A percentile compares a stretch with the other conserved stretches of the same genome.
phyloP scores from a whole-genome alignment of 2,113 vertebrate genomes.

The Sitta europaea region DNA sequence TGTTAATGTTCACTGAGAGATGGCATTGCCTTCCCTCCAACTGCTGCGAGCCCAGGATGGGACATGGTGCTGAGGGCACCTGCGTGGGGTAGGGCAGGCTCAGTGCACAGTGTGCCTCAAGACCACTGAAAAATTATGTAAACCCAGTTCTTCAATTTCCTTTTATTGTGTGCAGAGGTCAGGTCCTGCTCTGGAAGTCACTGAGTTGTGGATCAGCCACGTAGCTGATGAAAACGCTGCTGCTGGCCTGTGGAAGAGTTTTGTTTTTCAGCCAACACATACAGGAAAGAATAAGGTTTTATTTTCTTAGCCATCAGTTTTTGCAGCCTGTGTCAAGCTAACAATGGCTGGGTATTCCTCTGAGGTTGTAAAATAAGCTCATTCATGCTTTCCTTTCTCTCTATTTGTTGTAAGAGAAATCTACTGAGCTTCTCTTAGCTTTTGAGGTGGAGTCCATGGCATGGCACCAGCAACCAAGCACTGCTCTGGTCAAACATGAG shows the following conservation, averaged over 20 bases:
- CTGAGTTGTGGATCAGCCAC: neutral
- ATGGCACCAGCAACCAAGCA: neutral
- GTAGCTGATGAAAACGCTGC: neutral
- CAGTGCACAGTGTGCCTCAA: neutral
- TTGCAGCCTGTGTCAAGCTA: neutral
- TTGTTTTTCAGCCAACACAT: neutral
- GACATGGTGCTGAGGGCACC: neutral
- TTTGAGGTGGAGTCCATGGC: neutral
- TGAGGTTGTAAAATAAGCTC: constrained; percentile 12
- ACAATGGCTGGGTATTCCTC: constrained; percentile 20
- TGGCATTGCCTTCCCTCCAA: neutral
- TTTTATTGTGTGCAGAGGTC: neutral
- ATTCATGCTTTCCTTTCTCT: constrained; percentile 23
- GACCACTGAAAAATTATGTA: neutral
- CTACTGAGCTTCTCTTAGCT: neutral
- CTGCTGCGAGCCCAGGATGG: neutral
- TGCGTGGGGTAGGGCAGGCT: accelerated
- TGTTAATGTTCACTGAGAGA: neutral
- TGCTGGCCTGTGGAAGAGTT: neutral
- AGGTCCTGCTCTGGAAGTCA: neutral
- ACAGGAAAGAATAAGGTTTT: constrained; percentile 20
- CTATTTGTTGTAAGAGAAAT: neutral
- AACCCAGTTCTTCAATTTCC: neutral
- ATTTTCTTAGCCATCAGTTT: neutral
- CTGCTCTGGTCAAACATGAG: neutral